Conservation (phyloP, 2,888 invertebrate genomes). For the Drosophila subquinaria region DNA sequence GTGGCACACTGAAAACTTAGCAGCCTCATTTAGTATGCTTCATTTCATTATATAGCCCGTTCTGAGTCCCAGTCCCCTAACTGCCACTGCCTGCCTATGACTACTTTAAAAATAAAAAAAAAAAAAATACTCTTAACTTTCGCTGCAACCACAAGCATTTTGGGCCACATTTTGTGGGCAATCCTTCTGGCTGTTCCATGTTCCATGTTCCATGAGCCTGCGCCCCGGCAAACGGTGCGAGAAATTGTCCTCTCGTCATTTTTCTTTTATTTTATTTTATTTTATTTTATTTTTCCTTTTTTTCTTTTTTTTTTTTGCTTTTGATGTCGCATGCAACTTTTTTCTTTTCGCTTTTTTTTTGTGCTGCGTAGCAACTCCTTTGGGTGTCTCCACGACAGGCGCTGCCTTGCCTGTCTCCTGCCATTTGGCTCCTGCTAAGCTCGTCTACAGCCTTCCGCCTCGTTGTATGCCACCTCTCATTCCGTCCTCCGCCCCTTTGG, state of each 20-base stretch:
- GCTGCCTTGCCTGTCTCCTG: slow-evolving; percentile 38
- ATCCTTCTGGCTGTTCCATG: slow-evolving; percentile 66
- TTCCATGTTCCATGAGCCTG: slow-evolving; percentile 15
- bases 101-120: slow-evolving; percentile 54
- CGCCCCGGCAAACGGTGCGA: slow-evolving; percentile 73
- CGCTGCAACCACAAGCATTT: slow-evolving; percentile 79
- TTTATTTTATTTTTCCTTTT: neutral
- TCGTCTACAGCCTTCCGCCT: slow-evolving; percentile 22
- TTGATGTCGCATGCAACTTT: slow-evolving; percentile 78
- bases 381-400: slow-evolving; percentile 61
- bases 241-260: slow-evolving; percentile 75
- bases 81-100: slow-evolving; percentile 49
- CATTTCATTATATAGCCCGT: slow-evolving; percentile 72
- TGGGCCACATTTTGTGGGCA: slow-evolving; percentile 79
- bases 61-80: slow-evolving; percentile 23
- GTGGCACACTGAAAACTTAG: slow-evolving; percentile 69
- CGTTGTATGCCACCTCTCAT: neutral
- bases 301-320: slow-evolving; percentile 52
- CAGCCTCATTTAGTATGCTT: slow-evolving; percentile 80
- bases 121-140: slow-evolving; percentile 71
- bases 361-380: slow-evolving; percentile 75
- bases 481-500: neutral
- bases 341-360: slow-evolving; percentile 49
- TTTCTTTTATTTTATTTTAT: slow-evolving; percentile 23
- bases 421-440: slow-evolving; percentile 63